Evolutionary conservation across 2,797 vertebrate genomes (phyloP).

Genomic region (Hippoglossus hippoglossus): DNA sequence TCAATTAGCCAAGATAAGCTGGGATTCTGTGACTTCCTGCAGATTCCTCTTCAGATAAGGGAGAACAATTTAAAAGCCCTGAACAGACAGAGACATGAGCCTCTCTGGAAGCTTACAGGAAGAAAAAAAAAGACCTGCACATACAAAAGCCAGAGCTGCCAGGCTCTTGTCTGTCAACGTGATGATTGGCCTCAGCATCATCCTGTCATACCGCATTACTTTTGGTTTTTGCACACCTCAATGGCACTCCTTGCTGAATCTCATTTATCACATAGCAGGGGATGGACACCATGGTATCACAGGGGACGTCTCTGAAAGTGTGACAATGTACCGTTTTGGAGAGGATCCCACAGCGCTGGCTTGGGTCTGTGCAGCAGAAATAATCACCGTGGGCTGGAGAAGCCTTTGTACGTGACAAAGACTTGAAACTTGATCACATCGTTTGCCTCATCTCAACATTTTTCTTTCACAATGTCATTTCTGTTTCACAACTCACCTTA

Average conservation of each 20-base stretch:
- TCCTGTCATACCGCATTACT: slow-evolving; percentile 66
- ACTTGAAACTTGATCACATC: slow-evolving; percentile 6
- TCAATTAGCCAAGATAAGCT: slow-evolving; percentile 79
- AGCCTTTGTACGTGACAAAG: background rate
- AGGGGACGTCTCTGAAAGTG: slow-evolving; percentile 55
- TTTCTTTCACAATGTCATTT: background rate
- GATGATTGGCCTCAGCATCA: slow-evolving; percentile 62
- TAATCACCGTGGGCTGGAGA: slow-evolving; percentile 12
- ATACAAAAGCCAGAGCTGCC: slow-evolving; percentile 44
- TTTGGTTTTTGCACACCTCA: slow-evolving; percentile 69
- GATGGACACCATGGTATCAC: slow-evolving; percentile 56
- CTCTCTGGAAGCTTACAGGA: slow-evolving; percentile 34
- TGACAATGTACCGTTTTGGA: slow-evolving; percentile 56
- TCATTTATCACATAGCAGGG: slow-evolving; percentile 71
- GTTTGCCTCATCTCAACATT: background rate
- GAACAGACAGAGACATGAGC: slow-evolving; percentile 56
- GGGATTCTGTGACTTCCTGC: slow-evolving; percentile 81
- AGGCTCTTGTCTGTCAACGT: slow-evolving; percentile 43
- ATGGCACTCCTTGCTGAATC: slow-evolving; percentile 55
- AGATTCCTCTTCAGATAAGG: slow-evolving; percentile 79
- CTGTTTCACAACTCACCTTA: slow-evolving; percentile 4
- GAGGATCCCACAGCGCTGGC: slow-evolving; percentile 34
- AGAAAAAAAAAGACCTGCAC: slow-evolving; percentile 35
- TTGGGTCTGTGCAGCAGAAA: slow-evolving; percentile 31
- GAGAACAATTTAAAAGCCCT: slow-evolving; percentile 71